Evolutionary conservation across 2,113 vertebrate species (phyloP).

Genomic region (Pholis gunnellus): DNA sequence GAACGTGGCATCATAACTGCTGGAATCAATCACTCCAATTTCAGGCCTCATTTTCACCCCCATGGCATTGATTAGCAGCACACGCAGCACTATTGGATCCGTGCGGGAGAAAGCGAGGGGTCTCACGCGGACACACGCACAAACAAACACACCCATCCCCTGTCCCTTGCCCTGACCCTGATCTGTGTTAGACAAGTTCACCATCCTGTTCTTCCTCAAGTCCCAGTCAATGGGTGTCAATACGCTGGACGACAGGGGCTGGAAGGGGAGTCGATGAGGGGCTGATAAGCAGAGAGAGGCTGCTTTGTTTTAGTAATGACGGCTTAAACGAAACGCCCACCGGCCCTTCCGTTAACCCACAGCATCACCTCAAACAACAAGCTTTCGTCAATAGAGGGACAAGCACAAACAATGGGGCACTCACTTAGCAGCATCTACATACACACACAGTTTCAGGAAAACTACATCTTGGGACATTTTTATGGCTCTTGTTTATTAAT

Average conservation of each 20-base stretch:
- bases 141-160: slow-evolving; percentile 46
- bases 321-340: slow-evolving; percentile 76
- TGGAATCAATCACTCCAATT: slow-evolving; percentile 69
- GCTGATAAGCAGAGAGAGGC: slow-evolving; percentile 79
- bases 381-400: slow-evolving; percentile 66
- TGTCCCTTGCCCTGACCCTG: slow-evolving; percentile 77
- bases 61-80: slow-evolving; percentile 71
- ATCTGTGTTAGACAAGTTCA: slow-evolving; percentile 81
- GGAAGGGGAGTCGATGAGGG: slow-evolving; percentile 80
- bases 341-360: slow-evolving; percentile 63
- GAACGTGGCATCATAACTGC: slow-evolving; percentile 58
- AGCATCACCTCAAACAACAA: slow-evolving; percentile 72
- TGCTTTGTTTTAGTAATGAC: slow-evolving; percentile 88
- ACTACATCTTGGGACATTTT: background rate
- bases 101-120: slow-evolving; percentile 39
- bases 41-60: slow-evolving; percentile 64
- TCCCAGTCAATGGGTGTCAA: slow-evolving; percentile 83
- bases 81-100: slow-evolving; percentile 70
- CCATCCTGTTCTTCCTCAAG: slow-evolving; percentile 79
- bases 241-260: slow-evolving; percentile 72
- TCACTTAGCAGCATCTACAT: background rate
- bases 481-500: background rate
- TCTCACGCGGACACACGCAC: slow-evolving; percentile 44
- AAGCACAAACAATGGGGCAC: slow-evolving; percentile 34
- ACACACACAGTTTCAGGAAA: slow-evolving; percentile 1